Conservation (phyloP, 2,113 vertebrate genomes). For the Hylia prasina region DNA sequence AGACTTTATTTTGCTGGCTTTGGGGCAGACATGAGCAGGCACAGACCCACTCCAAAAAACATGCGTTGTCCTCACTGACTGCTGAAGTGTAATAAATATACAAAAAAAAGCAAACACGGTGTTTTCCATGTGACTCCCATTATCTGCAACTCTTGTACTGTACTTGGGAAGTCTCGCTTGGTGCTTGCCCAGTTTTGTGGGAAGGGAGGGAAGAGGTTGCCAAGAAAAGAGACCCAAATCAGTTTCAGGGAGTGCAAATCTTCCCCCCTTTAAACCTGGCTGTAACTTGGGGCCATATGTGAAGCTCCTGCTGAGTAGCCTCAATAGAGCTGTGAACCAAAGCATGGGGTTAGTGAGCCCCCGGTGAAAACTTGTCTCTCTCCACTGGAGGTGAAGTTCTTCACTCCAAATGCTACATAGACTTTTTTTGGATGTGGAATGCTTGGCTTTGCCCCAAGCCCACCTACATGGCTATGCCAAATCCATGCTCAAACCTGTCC, state of each 20-base stretch:
- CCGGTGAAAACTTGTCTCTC: not conserved
- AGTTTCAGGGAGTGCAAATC: not conserved
- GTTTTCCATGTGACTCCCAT: fast-evolving
- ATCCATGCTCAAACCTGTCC: not conserved
- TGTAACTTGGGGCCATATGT: not conserved
- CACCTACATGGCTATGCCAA: not conserved
- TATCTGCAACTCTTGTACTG: not conserved
- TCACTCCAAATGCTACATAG: not conserved
- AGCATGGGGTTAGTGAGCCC: not conserved
- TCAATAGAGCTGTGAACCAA: not conserved
- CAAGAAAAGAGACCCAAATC: not conserved
- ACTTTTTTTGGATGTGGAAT: not conserved
- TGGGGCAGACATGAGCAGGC: not conserved
- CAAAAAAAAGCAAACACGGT: fast-evolving
- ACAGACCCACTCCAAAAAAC: not conserved
- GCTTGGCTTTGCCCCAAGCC: not conserved
- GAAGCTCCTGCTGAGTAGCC: not conserved
- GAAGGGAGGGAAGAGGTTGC: not conserved
- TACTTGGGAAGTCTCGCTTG: not conserved
- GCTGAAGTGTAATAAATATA: not conserved
- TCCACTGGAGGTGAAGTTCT: not conserved
- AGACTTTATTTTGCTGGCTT: not conserved
- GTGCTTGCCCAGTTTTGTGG: not conserved
- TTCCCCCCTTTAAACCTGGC: no score
- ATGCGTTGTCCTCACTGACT: fast-evolving